Percentiles rank a stretch among this genome's conserved stretches.
Conservation (phyloP, 2,888 invertebrate species). For the Ophion costatus region DNA sequence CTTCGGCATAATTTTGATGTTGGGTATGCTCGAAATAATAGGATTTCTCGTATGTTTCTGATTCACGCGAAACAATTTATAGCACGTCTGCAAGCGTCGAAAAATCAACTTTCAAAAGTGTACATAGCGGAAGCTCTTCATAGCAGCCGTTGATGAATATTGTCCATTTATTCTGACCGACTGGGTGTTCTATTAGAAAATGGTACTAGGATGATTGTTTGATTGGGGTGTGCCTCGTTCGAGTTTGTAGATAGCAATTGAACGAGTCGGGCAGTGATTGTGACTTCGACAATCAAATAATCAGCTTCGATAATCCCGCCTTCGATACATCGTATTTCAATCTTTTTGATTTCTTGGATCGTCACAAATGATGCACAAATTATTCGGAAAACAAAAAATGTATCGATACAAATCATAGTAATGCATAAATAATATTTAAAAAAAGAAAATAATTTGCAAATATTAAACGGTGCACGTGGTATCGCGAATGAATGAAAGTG, state of each 20-base stretch:
- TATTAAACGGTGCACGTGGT: constrained; percentile 36
- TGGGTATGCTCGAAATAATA: not conserved
- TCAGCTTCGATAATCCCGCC: constrained; percentile 37
- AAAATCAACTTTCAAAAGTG: not conserved
- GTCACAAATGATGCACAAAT: not conserved
- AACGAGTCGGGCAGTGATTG: constrained; percentile 19
- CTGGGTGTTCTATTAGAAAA: constrained; percentile 54
- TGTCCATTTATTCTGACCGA: constrained; percentile 36
- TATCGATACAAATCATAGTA: constrained; percentile 53
- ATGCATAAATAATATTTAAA: constrained; percentile 10
- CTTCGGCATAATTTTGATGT: not conserved
- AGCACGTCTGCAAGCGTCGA: not conserved
- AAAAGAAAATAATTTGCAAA: constrained; percentile 17
- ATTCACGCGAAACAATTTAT: not conserved
- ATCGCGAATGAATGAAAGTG: constrained; percentile 36
- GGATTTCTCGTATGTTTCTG: not conserved
- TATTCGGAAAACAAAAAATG: not conserved
- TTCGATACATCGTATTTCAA: not conserved
- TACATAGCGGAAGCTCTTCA: not conserved
- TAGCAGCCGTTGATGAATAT: constrained; percentile 26
- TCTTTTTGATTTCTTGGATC: not conserved
- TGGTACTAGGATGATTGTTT: constrained; percentile 57
- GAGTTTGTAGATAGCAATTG: constrained; percentile 22
- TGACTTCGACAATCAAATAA: constrained; percentile 54
- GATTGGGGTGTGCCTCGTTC: constrained; percentile 41